Evolutionary conservation across 2,797 vertebrate species (phyloP), one percentile per base, ranked within the genome.

Genomic region (Acrossocheilus wenchowensis): DNA sequence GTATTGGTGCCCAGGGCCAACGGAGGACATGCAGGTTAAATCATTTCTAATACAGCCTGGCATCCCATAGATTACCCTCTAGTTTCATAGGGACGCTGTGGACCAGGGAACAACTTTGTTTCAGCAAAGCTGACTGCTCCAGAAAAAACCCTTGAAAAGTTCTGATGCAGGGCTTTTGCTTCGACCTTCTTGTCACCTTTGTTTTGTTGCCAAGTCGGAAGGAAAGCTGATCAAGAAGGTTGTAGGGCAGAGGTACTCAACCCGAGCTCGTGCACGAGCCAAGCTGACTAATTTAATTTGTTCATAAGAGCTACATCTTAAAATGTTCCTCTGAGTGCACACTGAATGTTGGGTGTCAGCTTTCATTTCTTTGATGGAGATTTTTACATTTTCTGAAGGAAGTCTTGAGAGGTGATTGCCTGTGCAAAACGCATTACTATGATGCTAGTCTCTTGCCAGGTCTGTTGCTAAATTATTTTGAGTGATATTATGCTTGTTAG

Each of bases 31-130:
- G 11, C 39, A 34, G 50, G 68, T 88, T 91, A 88, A 90, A 89
- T 90, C 72, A 87, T 75, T 0, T 52, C 83, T 91, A 88, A 90
- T 88, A 86, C 78, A 1, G 75, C 45, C n/a, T 83, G 78, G 74
- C 78, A 66, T 43, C 57, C 71, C 62, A 60, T 41, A 91, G 79
- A 88, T 87, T 73, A 43, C 45, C 0, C 39, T 15, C 41, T n/a
- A 10, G 73, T 19, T 87, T 71, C 84, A 43, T n/a, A 66, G 68
- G 64, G 17, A 66, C 6, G 72, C 74, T 34, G 5, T 34, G 26
- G 89, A 41, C 52, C 73, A 83, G 81, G 86, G 91, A 92, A 91
- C 34, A 2, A n/a, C 43, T 88, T 75, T 69, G 41, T 87, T 85
- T 85, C 48, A 82, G 30, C 60, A 75, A 14, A 73, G 48, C 41